Evolutionary conservation across 2,888 invertebrate species (phyloP).

Genomic region (Escarpia spicata): DNA sequence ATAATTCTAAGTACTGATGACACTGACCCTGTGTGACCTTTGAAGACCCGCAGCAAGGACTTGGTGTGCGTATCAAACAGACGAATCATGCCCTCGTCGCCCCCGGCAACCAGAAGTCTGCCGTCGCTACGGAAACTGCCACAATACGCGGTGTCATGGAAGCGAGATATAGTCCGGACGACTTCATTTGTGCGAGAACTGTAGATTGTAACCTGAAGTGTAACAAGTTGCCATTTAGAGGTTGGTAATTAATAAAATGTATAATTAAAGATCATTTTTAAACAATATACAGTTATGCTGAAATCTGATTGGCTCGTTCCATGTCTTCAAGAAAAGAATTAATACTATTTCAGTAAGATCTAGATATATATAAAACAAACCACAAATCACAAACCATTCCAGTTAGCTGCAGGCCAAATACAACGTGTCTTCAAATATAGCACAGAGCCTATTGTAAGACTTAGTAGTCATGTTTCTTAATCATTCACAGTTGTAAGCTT

Average conservation of each 20-base stretch:
- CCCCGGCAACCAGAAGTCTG: conserved; percentile 78
- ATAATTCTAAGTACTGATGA: not conserved
- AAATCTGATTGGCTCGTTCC: too few species aligned
- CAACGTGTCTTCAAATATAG: too few species aligned
- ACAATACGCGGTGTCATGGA: conserved; percentile 63
- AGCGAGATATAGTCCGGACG: conserved; percentile 58
- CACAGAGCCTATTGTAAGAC: too few species aligned
- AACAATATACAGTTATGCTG: too few species aligned
- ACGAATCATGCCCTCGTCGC: conserved; percentile 86
- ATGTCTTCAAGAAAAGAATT: too few species aligned
- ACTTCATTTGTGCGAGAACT: conserved; percentile 53
- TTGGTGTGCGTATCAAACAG: conserved; percentile 88
- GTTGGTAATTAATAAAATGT: not conserved
- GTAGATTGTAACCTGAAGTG: conserved; percentile 56
- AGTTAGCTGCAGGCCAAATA: too few species aligned
- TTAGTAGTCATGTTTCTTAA: not conserved
- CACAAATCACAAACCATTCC: not conserved
- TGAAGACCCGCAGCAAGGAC: conserved; percentile 83
- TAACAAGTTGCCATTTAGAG: not conserved
- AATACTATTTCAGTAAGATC: not conserved
- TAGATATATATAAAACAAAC: not conserved
- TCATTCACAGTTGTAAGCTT: not conserved
- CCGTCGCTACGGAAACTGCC: conserved; percentile 65
- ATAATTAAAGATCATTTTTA: not conserved
- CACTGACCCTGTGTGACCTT: conserved; percentile 65